Conservation (phyloP, 2,797 vertebrate species). For the Paramormyrops hopkinsi region DNA sequence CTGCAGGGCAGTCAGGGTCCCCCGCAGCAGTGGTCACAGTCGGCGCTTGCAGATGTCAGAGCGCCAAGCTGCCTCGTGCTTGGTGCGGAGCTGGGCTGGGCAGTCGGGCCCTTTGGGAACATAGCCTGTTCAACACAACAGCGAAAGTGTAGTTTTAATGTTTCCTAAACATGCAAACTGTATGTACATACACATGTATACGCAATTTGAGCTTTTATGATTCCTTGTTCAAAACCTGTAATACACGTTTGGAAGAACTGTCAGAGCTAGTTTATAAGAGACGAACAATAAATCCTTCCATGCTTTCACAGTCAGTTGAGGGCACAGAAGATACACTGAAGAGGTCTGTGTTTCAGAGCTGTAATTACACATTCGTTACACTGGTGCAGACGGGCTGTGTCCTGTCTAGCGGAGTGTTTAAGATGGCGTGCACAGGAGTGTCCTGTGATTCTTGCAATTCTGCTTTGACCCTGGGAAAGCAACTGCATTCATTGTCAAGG, state of each 20-base stretch:
- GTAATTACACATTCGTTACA: neutral
- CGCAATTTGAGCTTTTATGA: neutral
- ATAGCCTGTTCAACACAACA: neutral
- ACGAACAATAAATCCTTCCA: neutral
- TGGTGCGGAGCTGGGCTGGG: neutral
- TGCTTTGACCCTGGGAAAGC: neutral
- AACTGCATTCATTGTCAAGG: neutral
- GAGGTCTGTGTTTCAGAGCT: neutral
- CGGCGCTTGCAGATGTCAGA: neutral
- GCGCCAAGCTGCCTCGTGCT: neutral
- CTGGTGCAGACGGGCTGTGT: neutral
- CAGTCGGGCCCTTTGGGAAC: neutral
- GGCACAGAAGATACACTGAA: neutral
- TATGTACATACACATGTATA: neutral
- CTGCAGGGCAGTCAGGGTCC: neutral
- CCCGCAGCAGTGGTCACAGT: neutral
- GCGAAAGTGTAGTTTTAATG: neutral
- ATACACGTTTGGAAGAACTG: neutral
- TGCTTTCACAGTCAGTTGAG: neutral
- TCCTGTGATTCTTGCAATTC: neutral
- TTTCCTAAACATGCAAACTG: neutral
- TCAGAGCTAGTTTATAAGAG: neutral
- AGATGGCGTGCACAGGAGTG: neutral
- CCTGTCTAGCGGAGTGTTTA: neutral
- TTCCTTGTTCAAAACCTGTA: neutral